phyloP scores from a whole-genome alignment of 2,113 vertebrate species.

The Scartelaos histophorus region DNA sequence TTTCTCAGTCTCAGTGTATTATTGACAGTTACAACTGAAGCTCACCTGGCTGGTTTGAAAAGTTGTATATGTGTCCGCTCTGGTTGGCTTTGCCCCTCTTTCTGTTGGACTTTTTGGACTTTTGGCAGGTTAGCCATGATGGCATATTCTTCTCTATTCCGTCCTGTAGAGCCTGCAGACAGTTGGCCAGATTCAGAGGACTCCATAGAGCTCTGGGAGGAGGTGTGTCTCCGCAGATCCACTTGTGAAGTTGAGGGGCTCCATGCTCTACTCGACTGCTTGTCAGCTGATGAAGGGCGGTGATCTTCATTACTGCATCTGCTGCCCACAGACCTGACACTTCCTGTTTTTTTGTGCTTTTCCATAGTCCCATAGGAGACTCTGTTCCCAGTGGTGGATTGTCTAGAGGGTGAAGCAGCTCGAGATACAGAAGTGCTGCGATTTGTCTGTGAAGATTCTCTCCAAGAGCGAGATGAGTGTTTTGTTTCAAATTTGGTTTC shows the following conservation, averaged over 20 bases:
- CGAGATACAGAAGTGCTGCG: slow-evolving; percentile 62
- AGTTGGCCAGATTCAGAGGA: slow-evolving; percentile 68
- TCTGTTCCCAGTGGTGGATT: slow-evolving; percentile 36
- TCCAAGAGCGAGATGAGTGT: slow-evolving; percentile 40
- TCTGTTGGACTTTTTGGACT: slow-evolving; percentile 78
- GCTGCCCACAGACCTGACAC: slow-evolving; percentile 39
- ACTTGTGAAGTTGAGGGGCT: slow-evolving; percentile 65
- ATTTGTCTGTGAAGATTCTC: slow-evolving; percentile 52
- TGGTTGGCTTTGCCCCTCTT: slow-evolving; percentile 48
- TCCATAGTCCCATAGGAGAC: slow-evolving; percentile 38
- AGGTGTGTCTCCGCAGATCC: slow-evolving; percentile 59
- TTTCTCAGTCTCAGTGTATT: neutral
- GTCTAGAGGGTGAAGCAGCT: slow-evolving; percentile 60
- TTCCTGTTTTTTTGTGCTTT: slow-evolving; percentile 40
- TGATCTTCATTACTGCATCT: slow-evolving; percentile 34
- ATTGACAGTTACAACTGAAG: slow-evolving; percentile 60
- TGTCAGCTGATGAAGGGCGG: slow-evolving; percentile 31
- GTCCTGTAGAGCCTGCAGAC: slow-evolving; percentile 72
- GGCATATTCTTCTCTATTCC: slow-evolving; percentile 85
- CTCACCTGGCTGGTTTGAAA: slow-evolving; percentile 91
- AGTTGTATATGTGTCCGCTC: slow-evolving; percentile 77
- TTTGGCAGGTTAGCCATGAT: slow-evolving; percentile 87
- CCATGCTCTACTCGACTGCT: slow-evolving; percentile 23
- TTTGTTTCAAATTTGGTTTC: slow-evolving; percentile 48
- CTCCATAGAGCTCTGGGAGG: slow-evolving; percentile 79